Evolutionary conservation across 2,888 invertebrate species (phyloP).

Genomic region (Diachrysia chrysitis): DNA sequence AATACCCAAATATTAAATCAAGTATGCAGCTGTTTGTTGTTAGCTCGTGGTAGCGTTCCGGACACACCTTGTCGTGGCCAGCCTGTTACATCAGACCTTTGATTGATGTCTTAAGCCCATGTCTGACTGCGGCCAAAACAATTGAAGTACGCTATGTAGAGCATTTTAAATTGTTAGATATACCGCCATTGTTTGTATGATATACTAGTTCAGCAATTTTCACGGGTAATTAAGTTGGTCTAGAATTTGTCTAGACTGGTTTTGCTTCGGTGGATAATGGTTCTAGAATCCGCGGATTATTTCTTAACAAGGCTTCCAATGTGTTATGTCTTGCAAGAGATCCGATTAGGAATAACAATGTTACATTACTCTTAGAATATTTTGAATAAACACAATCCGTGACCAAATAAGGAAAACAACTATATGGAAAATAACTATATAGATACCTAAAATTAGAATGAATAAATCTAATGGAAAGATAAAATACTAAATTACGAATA

Average conservation of each 20-base stretch:
- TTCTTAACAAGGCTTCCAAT: background rate
- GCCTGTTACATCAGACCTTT: slow-evolving; percentile 16
- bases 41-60: slow-evolving; percentile 9
- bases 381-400: too few species aligned
- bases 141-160: slow-evolving; percentile 35
- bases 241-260: slow-evolving; percentile 17
- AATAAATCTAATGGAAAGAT: too few species aligned
- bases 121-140: slow-evolving; percentile 43
- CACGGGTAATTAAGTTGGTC: slow-evolving; percentile 1
- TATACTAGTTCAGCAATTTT: background rate
- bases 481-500: background rate
- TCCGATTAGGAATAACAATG: background rate
- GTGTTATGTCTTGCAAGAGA: background rate
- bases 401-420: too few species aligned
- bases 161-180: slow-evolving; percentile 31
- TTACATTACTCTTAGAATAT: too few species aligned
- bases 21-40: slow-evolving; percentile 9
- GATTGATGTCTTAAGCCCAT: slow-evolving; percentile 26
- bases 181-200: slow-evolving; percentile 44
- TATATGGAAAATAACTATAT: too few species aligned
- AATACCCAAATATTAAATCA: background rate
- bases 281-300: background rate
- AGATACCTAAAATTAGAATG: too few species aligned
- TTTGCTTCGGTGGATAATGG: slow-evolving; percentile 8
- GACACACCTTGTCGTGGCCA: slow-evolving; percentile 36